These are phyloP conservation scores for Conops quadrifasciatus DNA, from an alignment of 2,888 invertebrate genomes.

Conservation along the genomic window DNA sequence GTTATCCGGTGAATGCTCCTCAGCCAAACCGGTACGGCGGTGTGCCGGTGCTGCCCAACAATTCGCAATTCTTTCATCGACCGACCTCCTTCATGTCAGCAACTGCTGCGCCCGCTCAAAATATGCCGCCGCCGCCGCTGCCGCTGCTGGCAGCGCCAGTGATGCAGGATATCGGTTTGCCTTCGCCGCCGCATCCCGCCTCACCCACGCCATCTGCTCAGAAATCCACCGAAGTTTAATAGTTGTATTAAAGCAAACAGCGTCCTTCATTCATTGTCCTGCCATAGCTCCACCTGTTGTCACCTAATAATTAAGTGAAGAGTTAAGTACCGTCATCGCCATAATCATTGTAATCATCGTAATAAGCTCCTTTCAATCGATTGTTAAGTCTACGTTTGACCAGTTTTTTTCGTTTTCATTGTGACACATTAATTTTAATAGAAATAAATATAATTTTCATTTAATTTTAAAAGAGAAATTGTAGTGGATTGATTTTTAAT, in stretches of 20 bases:
- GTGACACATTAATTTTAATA: no score
- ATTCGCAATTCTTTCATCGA: conserved; percentile 57
- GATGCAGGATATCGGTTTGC: conserved; percentile 63
- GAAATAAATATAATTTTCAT: no score
- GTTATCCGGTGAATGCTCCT: conserved; percentile 55
- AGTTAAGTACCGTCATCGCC: no score
- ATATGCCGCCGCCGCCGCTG: conserved; percentile 43
- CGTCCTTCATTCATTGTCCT: neutral
- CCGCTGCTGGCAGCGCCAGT: conserved; percentile 45
- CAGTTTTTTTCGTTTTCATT: no score
- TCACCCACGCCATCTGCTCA: conserved; percentile 62
- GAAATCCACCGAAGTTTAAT: conserved; percentile 64
- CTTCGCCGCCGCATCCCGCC: conserved; percentile 57
- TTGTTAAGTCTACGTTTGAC: no score
- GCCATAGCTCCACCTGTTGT: neutral
- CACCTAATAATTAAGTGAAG: no score
- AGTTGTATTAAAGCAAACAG: neutral
- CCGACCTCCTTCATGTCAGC: conserved; percentile 52
- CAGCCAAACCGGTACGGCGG: conserved; percentile 58
- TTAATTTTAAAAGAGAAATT: no score
- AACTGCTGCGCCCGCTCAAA: conserved; percentile 46
- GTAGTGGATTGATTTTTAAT: no score
- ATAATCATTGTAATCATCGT: no score
- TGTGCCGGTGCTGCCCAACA: conserved; percentile 62
- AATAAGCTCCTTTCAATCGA: no score